phyloP scores from a whole-genome alignment of 2,113 vertebrate genomes.

The Aphelocoma coerulescens region DNA sequence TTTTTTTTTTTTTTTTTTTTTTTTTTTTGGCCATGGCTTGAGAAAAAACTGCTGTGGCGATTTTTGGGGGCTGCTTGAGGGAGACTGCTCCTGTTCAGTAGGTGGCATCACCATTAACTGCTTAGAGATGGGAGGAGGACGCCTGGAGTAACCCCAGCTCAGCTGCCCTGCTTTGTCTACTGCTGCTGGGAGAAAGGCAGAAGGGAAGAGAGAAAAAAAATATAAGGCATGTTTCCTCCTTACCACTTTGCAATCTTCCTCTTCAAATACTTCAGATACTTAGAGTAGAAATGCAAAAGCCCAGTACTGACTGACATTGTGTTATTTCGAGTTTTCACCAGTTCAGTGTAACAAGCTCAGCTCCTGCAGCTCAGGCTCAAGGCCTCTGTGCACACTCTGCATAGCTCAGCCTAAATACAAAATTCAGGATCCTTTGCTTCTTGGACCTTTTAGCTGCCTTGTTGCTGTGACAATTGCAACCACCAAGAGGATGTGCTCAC shows the following conservation, averaged over 20 bases:
- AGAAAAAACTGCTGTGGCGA: rapidly evolving
- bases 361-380: rapidly evolving
- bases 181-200: background rate
- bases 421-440: background rate
- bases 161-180: background rate
- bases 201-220: background rate
- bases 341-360: background rate
- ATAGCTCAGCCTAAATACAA: background rate
- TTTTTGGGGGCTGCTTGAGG: background rate
- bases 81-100: background rate
- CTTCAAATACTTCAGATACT: background rate
- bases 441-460: background rate
- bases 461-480: background rate
- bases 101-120: too few species aligned
- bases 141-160: background rate
- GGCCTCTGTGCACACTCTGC: background rate
- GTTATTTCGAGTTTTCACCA: background rate
- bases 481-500: background rate
- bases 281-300: background rate
- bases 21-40: background rate
- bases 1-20: background rate
- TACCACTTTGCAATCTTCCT: background rate
- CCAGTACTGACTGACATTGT: background rate
- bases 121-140: background rate
- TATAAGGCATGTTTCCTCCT: background rate